Percentiles rank a stretch among this genome's conserved stretches.
Evolutionary conservation across 2,888 invertebrate genomes (phyloP).

Genomic region (Apoda limacodes): DNA sequence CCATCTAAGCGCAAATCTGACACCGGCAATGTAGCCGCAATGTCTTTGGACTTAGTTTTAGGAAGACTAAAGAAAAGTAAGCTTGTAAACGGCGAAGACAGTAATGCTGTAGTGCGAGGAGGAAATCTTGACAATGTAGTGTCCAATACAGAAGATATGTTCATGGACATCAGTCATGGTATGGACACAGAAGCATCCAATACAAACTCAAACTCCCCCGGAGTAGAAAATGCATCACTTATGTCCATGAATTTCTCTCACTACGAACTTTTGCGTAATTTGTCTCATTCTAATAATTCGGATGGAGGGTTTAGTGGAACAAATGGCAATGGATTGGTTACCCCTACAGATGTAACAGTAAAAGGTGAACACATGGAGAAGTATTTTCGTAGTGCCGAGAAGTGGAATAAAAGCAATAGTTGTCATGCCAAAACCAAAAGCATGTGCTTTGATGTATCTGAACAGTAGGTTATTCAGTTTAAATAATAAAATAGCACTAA

Average conservation of each 20-base stretch:
- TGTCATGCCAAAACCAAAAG: too few species aligned
- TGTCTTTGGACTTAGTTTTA: slow-evolving; percentile 40
- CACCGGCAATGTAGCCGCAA: slow-evolving; percentile 40
- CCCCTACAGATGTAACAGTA: slow-evolving; percentile 29
- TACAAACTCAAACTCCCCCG: background rate
- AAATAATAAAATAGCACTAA: too few species aligned
- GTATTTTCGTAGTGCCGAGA: slow-evolving; percentile 52
- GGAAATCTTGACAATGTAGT: too few species aligned
- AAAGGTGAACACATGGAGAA: slow-evolving; percentile 51
- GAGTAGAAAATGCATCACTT: slow-evolving; percentile 35
- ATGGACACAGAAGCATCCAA: too few species aligned
- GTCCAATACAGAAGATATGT: slow-evolving; percentile 26
- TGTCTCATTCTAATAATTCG: slow-evolving; percentile 45
- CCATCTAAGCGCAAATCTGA: slow-evolving; percentile 41
- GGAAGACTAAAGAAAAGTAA: slow-evolving; percentile 46
- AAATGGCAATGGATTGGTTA: slow-evolving; percentile 30
- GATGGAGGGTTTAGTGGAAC: slow-evolving; percentile 45
- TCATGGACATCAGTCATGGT: slow-evolving; percentile 24
- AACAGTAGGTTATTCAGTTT: too few species aligned
- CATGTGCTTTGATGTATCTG: too few species aligned
- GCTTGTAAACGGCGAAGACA: slow-evolving; percentile 33
- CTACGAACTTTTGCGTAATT: slow-evolving; percentile 50
- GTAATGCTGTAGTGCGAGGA: slow-evolving; percentile 1
- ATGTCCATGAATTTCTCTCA: slow-evolving; percentile 59
- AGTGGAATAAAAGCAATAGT: slow-evolving; percentile 35